Percentiles rank a stretch among this genome's conserved stretches.
phyloP scores from a whole-genome alignment of 2,888 invertebrate genomes.

The Litoditis marina region DNA sequence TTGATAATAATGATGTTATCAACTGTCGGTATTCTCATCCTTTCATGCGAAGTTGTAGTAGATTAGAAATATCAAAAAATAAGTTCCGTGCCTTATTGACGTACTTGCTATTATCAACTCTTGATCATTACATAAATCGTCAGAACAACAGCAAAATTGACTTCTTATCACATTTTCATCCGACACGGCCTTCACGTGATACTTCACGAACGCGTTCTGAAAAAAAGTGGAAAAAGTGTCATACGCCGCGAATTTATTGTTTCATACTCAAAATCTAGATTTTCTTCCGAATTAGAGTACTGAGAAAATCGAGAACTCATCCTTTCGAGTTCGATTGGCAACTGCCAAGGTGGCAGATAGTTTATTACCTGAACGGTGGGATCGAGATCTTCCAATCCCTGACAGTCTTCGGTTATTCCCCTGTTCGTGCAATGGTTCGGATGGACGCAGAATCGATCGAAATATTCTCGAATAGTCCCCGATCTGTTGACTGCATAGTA shows the following conservation, averaged over 20 bases:
- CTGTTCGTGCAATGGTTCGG: constrained; percentile 36
- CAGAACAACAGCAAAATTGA: constrained; percentile 44
- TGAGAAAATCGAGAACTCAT: no score
- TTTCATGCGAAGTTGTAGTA: no score
- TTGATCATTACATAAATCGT: constrained; percentile 37
- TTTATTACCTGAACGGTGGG: constrained; percentile 33
- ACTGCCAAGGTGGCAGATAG: no score
- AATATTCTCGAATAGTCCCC: constrained; percentile 35
- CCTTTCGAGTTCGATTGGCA: not conserved
- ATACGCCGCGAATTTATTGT: no score
- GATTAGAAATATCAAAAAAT: no score
- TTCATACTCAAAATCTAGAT: not conserved
- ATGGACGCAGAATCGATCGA: constrained; percentile 48
- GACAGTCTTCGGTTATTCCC: constrained; percentile 40
- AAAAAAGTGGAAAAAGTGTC: no score
- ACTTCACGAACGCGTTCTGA: constrained; percentile 28
- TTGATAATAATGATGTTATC: no score
- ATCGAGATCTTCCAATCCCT: constrained; percentile 31
- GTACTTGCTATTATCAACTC: no score
- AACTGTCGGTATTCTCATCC: no score
- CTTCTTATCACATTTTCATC: constrained; percentile 21
- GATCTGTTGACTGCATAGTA: constrained; percentile 41
- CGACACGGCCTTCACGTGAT: constrained; percentile 25
- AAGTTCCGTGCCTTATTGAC: no score
- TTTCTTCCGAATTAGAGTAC: not conserved